phyloP scores from a whole-genome alignment of 2,888 invertebrate species.

The Hipparchia semele region DNA sequence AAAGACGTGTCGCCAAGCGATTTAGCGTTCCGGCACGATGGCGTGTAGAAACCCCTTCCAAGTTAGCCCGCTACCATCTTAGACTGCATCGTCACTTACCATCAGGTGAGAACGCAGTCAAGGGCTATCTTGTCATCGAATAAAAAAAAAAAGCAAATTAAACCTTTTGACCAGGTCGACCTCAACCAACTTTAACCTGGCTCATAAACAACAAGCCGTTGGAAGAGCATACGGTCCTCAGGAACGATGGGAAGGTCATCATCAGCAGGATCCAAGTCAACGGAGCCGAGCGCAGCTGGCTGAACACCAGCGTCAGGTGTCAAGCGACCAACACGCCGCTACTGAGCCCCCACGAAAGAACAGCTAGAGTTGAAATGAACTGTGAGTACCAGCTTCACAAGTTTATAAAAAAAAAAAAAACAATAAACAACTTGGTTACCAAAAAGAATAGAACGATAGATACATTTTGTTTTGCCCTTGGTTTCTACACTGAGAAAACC shows the following conservation, averaged over 20 bases:
- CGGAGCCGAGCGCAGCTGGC: conserved; percentile 88
- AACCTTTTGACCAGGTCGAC: conserved; percentile 84
- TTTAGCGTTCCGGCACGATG: too few relatives aligned
- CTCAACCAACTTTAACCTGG: conserved; percentile 91
- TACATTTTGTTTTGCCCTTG: too few relatives aligned
- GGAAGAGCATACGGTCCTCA: conserved; percentile 86
- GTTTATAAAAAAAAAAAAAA: too few relatives aligned
- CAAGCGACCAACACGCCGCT: conserved; percentile 93
- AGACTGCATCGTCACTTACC: too few relatives aligned
- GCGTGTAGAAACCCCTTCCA: too few relatives aligned
- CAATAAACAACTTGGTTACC: too few relatives aligned
- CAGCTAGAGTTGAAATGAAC: conserved; percentile 91
- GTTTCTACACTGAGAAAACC: too few relatives aligned
- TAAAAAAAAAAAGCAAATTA: neutral
- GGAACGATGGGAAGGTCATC: conserved; percentile 87
- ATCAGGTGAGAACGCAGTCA: too few relatives aligned
- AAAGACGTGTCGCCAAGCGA: too few relatives aligned
- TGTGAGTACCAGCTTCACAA: conserved; percentile 82
- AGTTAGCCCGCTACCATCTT: too few relatives aligned
- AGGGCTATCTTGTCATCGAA: too few relatives aligned
- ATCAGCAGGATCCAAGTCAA: conserved; percentile 90
- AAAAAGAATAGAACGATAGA: too few relatives aligned
- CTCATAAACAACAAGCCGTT: conserved; percentile 88
- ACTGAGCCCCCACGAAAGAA: conserved; percentile 90
- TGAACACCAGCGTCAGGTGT: conserved; percentile 92